Percentiles rank a stretch among this genome's conserved stretches.
These are phyloP conservation scores for Xylota segnis DNA, from an alignment of 2,888 invertebrate genomes.

Conservation along the genomic window DNA sequence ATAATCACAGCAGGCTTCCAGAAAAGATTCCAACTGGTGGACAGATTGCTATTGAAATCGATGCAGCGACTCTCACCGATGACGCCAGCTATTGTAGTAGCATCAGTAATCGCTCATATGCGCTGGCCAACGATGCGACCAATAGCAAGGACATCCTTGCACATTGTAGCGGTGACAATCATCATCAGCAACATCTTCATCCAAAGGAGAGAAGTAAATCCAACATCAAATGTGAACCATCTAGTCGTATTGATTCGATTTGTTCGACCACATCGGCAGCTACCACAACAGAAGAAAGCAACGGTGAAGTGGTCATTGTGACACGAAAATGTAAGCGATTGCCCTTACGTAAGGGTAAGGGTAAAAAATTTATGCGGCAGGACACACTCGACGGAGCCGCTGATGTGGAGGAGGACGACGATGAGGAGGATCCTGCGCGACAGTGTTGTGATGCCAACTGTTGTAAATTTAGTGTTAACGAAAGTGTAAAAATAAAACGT, in stretches of 20 bases:
- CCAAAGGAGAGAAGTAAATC: conserved; percentile 51
- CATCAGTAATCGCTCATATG: conserved; percentile 60
- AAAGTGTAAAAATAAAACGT: conserved; percentile 81
- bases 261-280: conserved; percentile 60
- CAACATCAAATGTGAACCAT: conserved; percentile 56
- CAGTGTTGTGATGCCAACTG: conserved; percentile 58
- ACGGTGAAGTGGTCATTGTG: conserved; percentile 57
- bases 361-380: conserved; percentile 41
- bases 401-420: conserved; percentile 79
- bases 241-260: conserved; percentile 63
- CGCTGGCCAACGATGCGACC: conserved; percentile 47
- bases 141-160: conserved; percentile 62
- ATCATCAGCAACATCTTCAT: conserved; percentile 67
- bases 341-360: conserved; percentile 27
- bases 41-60: conserved; percentile 79
- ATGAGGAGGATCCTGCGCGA: conserved; percentile 59
- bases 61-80: conserved; percentile 82
- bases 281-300: conserved; percentile 63
- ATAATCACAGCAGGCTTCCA: conserved; percentile 68
- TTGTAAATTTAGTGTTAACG: conserved; percentile 78
- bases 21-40: conserved; percentile 69
- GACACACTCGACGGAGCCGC: conserved; percentile 70
- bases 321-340: conserved; percentile 80
- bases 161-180: conserved; percentile 66
- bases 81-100: conserved; percentile 79